These are phyloP conservation scores for Macrosteles quadrilineatus DNA, from an alignment of 1,140 invertebrate species.

Conservation along the genomic window DNA sequence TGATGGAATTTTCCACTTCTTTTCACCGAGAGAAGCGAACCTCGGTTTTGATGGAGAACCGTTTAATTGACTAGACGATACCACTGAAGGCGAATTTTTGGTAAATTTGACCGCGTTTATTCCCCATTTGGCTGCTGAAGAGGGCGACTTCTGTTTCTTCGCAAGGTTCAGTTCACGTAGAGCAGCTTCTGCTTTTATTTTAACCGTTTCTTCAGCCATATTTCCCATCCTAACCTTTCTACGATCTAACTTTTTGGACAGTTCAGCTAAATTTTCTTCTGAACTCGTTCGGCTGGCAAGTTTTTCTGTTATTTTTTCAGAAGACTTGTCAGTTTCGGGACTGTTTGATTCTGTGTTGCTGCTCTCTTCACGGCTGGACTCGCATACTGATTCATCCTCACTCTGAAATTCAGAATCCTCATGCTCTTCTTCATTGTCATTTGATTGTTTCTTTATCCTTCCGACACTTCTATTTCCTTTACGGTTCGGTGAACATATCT, in stretches of 20 bases:
- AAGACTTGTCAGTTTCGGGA: slow-evolving; percentile 2
- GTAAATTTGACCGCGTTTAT: slow-evolving; percentile 29
- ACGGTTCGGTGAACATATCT: not conserved
- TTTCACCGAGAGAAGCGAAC: slow-evolving; percentile 13
- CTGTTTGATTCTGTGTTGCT: not conserved
- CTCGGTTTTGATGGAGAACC: slow-evolving; percentile 17
- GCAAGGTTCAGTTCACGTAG: slow-evolving; percentile 27
- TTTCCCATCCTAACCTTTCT: slow-evolving; percentile 15
- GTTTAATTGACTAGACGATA: not conserved
- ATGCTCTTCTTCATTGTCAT: not conserved
- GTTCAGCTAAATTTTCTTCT: not conserved
- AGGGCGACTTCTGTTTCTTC: slow-evolving; percentile 14
- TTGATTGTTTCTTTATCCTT: not conserved
- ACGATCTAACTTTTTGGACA: slow-evolving; percentile 8
- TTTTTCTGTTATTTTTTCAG: not conserved
- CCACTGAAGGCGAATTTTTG: not conserved
- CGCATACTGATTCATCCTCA: not conserved
- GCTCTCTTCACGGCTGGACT: not conserved
- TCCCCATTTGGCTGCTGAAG: slow-evolving; percentile 22
- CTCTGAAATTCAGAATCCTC: slow-evolving; percentile 2
- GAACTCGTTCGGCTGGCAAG: not conserved
- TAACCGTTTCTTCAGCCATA: slow-evolving; percentile 25
- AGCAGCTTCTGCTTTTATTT: slow-evolving; percentile 34
- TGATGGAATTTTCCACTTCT: slow-evolving; percentile 6
- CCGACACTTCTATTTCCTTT: not conserved